Conservation (phyloP, 1,140 invertebrate species). For the Lethrus apterus region DNA sequence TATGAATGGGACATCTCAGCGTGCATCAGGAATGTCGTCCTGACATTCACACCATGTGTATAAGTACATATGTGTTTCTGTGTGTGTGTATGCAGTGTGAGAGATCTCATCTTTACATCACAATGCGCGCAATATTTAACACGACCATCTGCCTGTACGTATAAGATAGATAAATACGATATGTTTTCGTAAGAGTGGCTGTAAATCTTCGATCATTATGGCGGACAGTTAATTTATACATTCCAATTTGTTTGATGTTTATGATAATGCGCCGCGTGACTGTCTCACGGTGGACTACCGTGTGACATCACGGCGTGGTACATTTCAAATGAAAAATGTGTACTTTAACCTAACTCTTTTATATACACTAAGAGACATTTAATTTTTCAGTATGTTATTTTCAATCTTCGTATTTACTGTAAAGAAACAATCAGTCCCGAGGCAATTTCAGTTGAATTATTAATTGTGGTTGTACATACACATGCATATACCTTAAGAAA, state of each 20-base stretch:
- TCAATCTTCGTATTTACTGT: too few relatives aligned
- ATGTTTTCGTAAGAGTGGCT: constrained; percentile 21
- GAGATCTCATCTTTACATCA: constrained; percentile 33
- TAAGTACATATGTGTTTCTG: too few relatives aligned
- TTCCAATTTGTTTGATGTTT: constrained; percentile 35
- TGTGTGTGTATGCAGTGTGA: constrained; percentile 9
- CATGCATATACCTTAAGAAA: too few relatives aligned
- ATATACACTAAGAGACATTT: too few relatives aligned
- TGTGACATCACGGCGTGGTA: constrained; percentile 2
- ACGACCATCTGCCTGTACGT: constrained; percentile 23
- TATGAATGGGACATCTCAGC: constrained; percentile 22
- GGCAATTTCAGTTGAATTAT: too few relatives aligned
- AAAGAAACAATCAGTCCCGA: too few relatives aligned
- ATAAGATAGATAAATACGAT: constrained; percentile 27
- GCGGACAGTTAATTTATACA: constrained; percentile 35
- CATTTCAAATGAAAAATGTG: background rate
- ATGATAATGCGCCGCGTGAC: constrained; percentile 33
- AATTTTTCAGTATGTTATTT: too few relatives aligned
- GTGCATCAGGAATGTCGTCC: constrained; percentile 25
- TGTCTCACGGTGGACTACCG: constrained; percentile 23
- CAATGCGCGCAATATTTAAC: constrained; percentile 31
- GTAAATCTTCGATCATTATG: constrained; percentile 33
- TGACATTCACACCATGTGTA: too few relatives aligned
- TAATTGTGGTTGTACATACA: too few relatives aligned
- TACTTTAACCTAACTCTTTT: too few relatives aligned